Conservation (phyloP, 2,797 vertebrate genomes). For the Acanthornis magna region DNA sequence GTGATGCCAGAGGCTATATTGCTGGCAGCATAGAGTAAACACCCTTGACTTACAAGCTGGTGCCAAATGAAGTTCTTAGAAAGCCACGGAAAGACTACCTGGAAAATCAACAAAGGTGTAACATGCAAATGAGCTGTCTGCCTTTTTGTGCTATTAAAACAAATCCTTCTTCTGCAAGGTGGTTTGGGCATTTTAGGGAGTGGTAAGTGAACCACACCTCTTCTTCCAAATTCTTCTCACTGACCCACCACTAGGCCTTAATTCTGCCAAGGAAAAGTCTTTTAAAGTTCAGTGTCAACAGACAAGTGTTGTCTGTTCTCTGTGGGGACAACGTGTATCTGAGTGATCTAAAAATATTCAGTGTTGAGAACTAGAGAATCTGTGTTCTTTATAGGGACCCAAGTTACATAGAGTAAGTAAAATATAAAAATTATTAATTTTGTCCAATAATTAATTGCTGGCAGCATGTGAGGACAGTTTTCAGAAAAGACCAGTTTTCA, state of each 20-base stretch:
- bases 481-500: background rate
- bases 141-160: background rate
- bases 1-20: background rate
- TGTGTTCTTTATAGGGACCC: background rate
- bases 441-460: background rate
- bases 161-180: background rate
- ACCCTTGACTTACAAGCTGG: background rate
- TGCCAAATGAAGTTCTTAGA: background rate
- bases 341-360: conserved; percentile 40
- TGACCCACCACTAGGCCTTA: background rate
- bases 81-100: background rate
- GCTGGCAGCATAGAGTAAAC: background rate
- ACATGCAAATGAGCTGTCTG: background rate
- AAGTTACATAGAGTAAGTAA: background rate
- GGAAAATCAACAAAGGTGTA: background rate
- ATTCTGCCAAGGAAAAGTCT: conserved; percentile 9
- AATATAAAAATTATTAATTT: background rate
- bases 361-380: background rate
- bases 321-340: conserved; percentile 18
- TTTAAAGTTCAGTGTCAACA: conserved; percentile 31
- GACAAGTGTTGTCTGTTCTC: conserved; percentile 25
- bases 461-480: background rate
- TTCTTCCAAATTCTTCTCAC: conserved; percentile 11
- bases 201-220: background rate
- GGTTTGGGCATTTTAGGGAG: background rate